Conservation (phyloP, 2,888 invertebrate species). For the Agelastica alni region DNA sequence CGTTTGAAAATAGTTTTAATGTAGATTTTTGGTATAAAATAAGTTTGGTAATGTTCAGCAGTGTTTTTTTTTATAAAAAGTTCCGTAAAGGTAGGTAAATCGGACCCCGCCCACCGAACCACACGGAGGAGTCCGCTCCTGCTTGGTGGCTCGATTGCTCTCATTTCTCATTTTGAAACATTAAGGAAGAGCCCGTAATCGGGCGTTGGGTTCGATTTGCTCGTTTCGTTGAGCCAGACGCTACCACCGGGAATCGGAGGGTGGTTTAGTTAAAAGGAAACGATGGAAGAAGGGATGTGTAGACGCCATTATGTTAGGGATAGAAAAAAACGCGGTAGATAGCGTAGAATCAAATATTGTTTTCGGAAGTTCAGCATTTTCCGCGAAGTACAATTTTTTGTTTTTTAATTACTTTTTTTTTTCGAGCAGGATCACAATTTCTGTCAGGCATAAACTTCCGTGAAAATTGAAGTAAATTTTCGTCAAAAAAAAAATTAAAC, state of each 20-base stretch:
- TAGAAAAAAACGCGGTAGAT: constrained; percentile 3
- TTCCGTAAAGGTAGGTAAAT: not conserved
- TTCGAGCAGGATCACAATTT: too few relatives aligned
- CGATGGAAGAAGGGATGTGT: constrained; percentile 3
- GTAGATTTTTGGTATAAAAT: too few relatives aligned
- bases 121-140: constrained; percentile 8
- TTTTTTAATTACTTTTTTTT: too few relatives aligned
- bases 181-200: constrained; percentile 17
- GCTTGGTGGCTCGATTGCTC: constrained; percentile 17
- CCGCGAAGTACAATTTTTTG: too few relatives aligned
- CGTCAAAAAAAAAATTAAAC: too few relatives aligned
- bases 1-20: too few relatives aligned
- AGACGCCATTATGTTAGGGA: constrained; percentile 6
- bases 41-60: too few relatives aligned
- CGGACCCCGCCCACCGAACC: not conserved
- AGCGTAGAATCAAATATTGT: too few relatives aligned
- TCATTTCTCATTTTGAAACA: constrained; percentile 27
- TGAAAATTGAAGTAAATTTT: too few relatives aligned
- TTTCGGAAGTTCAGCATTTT: too few relatives aligned
- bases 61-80: not conserved
- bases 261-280: constrained; percentile 2
- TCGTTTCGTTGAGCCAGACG: constrained; percentile 13
- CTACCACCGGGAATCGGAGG: constrained; percentile 5
- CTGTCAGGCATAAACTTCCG: too few relatives aligned
- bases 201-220: constrained; percentile 20